Percentiles rank a stretch among this genome's conserved stretches.
phyloP scores from a whole-genome alignment of 2,797 vertebrate species.

The Steatocranus sp. region DNA sequence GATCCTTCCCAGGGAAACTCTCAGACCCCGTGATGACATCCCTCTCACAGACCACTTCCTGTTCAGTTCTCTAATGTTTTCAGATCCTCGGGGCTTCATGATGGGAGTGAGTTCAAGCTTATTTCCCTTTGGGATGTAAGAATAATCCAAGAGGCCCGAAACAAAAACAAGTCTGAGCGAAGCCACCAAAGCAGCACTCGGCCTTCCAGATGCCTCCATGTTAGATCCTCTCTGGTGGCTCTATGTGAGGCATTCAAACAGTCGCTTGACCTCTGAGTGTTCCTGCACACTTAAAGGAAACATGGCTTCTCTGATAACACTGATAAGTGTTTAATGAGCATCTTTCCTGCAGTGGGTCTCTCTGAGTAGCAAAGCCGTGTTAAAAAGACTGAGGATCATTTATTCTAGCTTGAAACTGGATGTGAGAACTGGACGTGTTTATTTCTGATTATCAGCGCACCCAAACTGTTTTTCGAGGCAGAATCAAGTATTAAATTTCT shows the following conservation, averaged over 20 bases:
- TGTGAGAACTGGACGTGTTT: background rate
- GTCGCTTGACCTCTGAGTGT: slow-evolving; percentile 11
- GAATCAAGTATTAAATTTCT: background rate
- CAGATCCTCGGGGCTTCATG: slow-evolving; percentile 5
- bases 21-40: slow-evolving; percentile 49
- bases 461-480: background rate
- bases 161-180: slow-evolving; percentile 47
- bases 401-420: background rate
- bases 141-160: slow-evolving; percentile 32
- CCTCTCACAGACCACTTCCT: slow-evolving; percentile 67
- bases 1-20: slow-evolving; percentile 65
- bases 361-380: background rate
- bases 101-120: background rate
- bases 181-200: background rate
- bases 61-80: slow-evolving; percentile 42
- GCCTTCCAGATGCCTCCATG: slow-evolving; percentile 9
- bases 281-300: slow-evolving; percentile 5
- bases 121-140: slow-evolving; percentile 30
- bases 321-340: background rate
- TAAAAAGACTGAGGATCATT: background rate
- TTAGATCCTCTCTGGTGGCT: slow-evolving; percentile 58
- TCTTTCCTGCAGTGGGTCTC: background rate
- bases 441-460: background rate
- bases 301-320: background rate
- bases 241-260: slow-evolving; percentile 28